Evolutionary conservation across 1,140 invertebrate genomes (phyloP).

Genomic region (Diuraphis noxia): DNA sequence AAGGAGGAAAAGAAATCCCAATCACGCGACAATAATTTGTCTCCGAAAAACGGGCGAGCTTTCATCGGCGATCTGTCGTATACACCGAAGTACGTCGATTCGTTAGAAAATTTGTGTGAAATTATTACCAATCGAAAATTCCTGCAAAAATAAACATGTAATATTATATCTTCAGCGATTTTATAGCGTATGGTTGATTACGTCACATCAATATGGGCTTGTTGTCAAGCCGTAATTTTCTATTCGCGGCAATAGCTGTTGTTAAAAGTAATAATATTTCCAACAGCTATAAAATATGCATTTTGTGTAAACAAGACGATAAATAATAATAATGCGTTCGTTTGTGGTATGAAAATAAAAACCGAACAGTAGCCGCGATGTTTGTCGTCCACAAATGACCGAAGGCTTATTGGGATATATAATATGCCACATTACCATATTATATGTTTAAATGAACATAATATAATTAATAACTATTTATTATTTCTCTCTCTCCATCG

Average conservation of each 20-base stretch:
- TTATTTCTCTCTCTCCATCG: no score
- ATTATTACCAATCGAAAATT: neutral
- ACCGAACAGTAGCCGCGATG: neutral
- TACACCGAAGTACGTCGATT: neutral
- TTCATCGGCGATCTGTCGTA: neutral
- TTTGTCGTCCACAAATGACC: neutral
- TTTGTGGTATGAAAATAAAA: neutral
- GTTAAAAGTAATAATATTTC: neutral
- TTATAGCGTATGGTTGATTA: neutral
- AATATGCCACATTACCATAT: neutral
- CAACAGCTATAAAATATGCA: neutral
- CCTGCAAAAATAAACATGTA: neutral
- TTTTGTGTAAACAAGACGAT: neutral
- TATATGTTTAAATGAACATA: neutral
- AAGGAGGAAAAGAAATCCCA: neutral
- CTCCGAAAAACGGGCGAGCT: neutral
- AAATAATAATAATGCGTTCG: neutral
- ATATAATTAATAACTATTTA: constrained; percentile 15
- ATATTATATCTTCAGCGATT: no score
- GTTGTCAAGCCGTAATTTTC: neutral
- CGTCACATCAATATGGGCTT: neutral
- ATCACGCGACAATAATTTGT: neutral
- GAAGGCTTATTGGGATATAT: neutral
- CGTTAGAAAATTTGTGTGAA: neutral
- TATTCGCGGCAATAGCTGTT: neutral